These are phyloP conservation scores for Strigamia maritima DNA, from an alignment of 2,888 invertebrate genomes.

Conservation along the genomic window DNA sequence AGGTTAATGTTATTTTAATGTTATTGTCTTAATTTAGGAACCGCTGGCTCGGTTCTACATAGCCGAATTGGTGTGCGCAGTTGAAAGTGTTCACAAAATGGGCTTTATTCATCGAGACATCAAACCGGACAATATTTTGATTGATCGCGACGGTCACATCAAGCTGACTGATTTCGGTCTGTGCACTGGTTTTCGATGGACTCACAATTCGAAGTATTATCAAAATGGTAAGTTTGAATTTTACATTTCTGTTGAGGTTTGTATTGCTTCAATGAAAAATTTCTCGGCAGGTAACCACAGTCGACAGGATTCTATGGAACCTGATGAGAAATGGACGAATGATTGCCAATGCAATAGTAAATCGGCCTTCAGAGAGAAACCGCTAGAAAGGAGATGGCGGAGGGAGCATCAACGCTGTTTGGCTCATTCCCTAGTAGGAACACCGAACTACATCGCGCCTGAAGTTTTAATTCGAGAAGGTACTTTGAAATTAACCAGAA, in stretches of 20 bases:
- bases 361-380: constrained; percentile 59
- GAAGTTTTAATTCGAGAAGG: constrained; percentile 76
- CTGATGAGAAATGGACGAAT: constrained; percentile 69
- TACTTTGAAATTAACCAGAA: constrained; percentile 41
- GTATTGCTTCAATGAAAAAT: constrained; percentile 27
- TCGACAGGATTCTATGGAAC: constrained; percentile 95
- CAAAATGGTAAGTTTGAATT: constrained; percentile 77
- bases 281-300: constrained; percentile 70
- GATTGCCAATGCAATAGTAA: constrained; percentile 64
- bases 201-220: constrained; percentile 98
- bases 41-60: constrained; percentile 67
- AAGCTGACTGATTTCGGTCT: constrained; percentile 98
- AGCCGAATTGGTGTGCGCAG: constrained; percentile 93
- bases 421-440: constrained; percentile 97
- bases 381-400: constrained; percentile 68
- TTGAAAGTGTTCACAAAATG: constrained; percentile 99
- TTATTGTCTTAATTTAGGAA: constrained; percentile 55
- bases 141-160: constrained; percentile 96
- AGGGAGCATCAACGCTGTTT: constrained; percentile 88
- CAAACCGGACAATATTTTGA: constrained; percentile 98
- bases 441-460: constrained; percentile 99
- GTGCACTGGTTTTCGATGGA: constrained; percentile 99
- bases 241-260: no score
- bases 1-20: neutral
- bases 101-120: constrained; percentile 95